Evolutionary conservation across 2,113 vertebrate genomes (phyloP).

Genomic region (Psilopsiagon aymara): DNA sequence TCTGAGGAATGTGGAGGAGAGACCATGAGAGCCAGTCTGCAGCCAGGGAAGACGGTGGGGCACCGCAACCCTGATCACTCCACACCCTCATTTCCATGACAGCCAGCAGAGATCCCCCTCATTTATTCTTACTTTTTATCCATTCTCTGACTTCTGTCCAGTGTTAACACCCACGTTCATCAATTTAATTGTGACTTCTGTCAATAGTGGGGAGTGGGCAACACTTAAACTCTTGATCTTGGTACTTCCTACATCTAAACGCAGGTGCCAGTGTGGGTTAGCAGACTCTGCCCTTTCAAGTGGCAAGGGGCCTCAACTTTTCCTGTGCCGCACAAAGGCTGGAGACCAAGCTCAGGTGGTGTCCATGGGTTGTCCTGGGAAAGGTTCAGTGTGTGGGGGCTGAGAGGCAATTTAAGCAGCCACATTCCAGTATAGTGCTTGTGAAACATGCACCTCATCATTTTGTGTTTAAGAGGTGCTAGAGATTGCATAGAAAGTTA

Average conservation of each 20-base stretch:
- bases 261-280: neutral
- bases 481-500: conserved; percentile 60
- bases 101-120: neutral
- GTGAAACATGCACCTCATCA: conserved; percentile 9
- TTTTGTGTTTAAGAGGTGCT: conserved; percentile 57
- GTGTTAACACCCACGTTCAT: neutral
- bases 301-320: neutral
- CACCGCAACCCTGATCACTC: neutral
- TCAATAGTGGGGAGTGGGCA: neutral
- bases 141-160: neutral
- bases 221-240: neutral
- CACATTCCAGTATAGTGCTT: neutral
- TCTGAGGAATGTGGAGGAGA: neutral
- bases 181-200: neutral
- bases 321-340: neutral
- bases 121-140: neutral
- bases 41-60: neutral
- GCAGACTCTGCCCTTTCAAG: neutral
- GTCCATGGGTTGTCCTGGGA: neutral
- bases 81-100: rapidly evolving
- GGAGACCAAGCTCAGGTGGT: neutral
- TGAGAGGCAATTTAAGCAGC: conserved; percentile 20
- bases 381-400: rapidly evolving
- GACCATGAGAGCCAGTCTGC: rapidly evolving
- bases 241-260: neutral